Evolutionary conservation across 2,797 vertebrate species (phyloP), one percentile per base, ranked within the genome.

Genomic region (Ptychobarbus kaznakovi): DNA sequence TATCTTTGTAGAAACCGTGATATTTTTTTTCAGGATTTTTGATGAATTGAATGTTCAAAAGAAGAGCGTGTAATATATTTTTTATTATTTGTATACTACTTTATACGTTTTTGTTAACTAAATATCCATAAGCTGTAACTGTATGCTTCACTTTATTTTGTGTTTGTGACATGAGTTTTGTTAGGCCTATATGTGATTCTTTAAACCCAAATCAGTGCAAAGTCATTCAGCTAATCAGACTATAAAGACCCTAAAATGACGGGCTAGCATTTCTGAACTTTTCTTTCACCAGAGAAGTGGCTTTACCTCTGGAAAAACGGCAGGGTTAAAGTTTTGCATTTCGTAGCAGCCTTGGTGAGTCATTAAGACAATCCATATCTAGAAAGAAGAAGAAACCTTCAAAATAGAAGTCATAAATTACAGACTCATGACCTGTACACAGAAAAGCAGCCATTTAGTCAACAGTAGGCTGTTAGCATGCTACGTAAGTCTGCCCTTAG

Each of bases 391-490:
- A 82, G 80, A 90, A 89, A 86, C 79, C 84, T 87, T 89, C 85
- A 89, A 89, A 87, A 90, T 84, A 85, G 68, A 85, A 88, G 88
- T 88, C 79, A 87, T 91, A 90, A 88, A 92, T 90, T 87, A 90
- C 75, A 87, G 86, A 84, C 86, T 78, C 72, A 83, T 91, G 90
- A 92, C 90, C 90, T 91, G 86, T 89, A 89, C 85, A 89, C 79
- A 82, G 87, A 89, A 90, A 90, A 91, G 86, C 85, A 91, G 86
- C 87, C 90, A 89, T 90, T 92, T 91, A 92, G 87, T 76, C 80
- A 81, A 84, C 89, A 88, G 81, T 76, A 32, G 78, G 87, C 84
- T 87, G 87, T 89, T 88, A 84, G 87, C 72, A 83, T 88, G 89
- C 85, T 87, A 87, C 89, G 86, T 87, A 91, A 91, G 80, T 86